Evolutionary conservation across 2,797 vertebrate species (phyloP).

Genomic region (Phyllotis vaccarum): DNA sequence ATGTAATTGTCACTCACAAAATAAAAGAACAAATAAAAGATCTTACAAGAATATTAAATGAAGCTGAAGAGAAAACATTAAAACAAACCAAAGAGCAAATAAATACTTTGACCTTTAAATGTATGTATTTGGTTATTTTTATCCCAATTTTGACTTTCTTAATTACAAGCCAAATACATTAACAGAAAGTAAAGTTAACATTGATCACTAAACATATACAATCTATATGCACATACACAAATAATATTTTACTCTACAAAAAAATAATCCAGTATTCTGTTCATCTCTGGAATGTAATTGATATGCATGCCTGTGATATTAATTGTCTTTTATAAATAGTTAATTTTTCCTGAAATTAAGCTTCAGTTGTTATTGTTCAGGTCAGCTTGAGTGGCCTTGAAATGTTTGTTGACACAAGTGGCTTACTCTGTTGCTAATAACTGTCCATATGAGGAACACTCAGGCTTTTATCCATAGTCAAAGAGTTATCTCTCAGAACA

Average conservation of each 20-base stretch:
- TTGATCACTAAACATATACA: neutral
- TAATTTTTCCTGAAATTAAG: neutral
- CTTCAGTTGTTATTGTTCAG: accelerated
- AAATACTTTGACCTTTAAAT: neutral
- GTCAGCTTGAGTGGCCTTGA: constrained; percentile 84
- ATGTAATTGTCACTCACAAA: neutral
- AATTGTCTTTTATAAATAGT: constrained; percentile 11
- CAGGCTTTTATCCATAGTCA: constrained; percentile 91
- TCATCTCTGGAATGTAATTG: neutral
- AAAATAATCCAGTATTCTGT: neutral
- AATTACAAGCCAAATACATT: neutral
- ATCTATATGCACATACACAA: neutral
- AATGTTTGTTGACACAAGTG: constrained; percentile 89
- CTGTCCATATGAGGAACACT: constrained; percentile 87
- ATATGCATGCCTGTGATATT: neutral
- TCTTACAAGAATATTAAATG: constrained; percentile 43
- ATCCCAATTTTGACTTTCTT: neutral
- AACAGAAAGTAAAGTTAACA: constrained; percentile 43
- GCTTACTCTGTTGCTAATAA: constrained; percentile 86
- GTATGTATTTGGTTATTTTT: neutral
- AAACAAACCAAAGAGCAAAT: neutral
- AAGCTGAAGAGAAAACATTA: neutral
- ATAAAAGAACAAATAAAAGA: neutral
- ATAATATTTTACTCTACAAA: neutral
- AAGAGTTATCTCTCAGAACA: constrained; percentile 89